phyloP scores from a whole-genome alignment of 2,797 vertebrate species.

The Enteromius trimaculatus region DNA sequence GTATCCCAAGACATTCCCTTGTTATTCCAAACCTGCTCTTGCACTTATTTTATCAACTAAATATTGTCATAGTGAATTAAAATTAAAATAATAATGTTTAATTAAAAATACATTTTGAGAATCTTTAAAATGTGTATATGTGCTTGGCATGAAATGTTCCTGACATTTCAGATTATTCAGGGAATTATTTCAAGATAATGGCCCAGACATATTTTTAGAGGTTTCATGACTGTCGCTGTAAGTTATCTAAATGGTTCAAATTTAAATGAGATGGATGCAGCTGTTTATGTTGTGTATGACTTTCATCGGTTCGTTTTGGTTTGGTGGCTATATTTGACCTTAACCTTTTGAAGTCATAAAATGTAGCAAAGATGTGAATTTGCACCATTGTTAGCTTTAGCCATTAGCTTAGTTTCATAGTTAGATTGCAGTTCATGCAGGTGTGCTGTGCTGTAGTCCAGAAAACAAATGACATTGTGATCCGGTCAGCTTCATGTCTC shows the following conservation, averaged over 20 bases:
- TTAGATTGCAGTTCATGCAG: not conserved
- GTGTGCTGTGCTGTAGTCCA: not conserved
- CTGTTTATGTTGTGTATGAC: not conserved
- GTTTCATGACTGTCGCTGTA: not conserved
- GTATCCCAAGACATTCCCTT: conserved; percentile 8
- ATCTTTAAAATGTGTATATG: not conserved
- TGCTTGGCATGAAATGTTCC: not conserved
- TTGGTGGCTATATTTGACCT: not conserved
- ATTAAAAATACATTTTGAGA: not conserved
- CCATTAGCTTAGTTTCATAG: not conserved
- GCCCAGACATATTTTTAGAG: conserved; percentile 1
- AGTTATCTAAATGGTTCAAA: not conserved
- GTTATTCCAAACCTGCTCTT: conserved; percentile 48
- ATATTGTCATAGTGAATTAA: conserved; percentile 19
- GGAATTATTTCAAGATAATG: not conserved
- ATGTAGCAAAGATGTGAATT: not conserved
- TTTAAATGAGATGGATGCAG: not conserved
- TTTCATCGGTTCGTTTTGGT: not conserved
- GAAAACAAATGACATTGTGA: too few relatives aligned
- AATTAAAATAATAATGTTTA: not conserved
- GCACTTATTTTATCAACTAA: conserved; percentile 48
- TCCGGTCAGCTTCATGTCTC: not conserved
- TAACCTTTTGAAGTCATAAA: not conserved
- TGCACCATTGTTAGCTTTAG: not conserved
- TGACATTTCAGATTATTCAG: not conserved